A percentile compares a stretch with the other conserved stretches of the same genome.
Conservation (phyloP, 2,797 vertebrate species). For the Psittacula derbiana region DNA sequence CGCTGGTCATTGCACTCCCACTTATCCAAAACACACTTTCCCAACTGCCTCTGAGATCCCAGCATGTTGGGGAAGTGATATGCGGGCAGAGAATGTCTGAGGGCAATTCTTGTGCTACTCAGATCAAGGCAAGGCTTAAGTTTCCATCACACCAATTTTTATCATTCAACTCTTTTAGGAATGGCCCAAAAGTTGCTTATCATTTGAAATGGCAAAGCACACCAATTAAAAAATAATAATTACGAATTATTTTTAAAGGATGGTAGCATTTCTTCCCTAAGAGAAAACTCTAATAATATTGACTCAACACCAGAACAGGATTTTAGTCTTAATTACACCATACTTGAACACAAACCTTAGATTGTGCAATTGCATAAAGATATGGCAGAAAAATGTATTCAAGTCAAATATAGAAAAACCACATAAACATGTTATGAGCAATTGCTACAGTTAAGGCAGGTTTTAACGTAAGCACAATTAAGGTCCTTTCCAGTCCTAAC, state of each 20-base stretch:
- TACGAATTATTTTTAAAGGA: not conserved
- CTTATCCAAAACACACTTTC: conserved; percentile 53
- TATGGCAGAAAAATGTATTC: not conserved
- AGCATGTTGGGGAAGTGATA: not conserved
- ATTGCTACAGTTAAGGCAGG: not conserved
- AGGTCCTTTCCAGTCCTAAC: too few species aligned
- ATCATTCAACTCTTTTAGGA: not conserved
- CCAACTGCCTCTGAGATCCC: not conserved
- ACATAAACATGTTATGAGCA: not conserved
- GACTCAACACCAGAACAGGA: not conserved
- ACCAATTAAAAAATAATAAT: not conserved
- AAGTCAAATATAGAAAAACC: not conserved
- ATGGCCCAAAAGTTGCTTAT: not conserved
- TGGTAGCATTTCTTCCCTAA: not conserved
- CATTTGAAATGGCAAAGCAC: not conserved
- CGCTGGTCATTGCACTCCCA: conserved; percentile 61
- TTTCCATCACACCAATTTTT: not conserved
- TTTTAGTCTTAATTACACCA: not conserved
- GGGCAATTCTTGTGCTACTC: not conserved
- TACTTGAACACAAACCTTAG: not conserved
- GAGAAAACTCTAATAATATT: not conserved
- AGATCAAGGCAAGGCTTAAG: not conserved
- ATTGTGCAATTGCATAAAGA: not conserved
- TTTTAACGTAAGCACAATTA: not conserved
- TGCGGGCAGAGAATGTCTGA: not conserved